Conservation (phyloP, 1,140 invertebrate species). For the Drosophila prosaltans region DNA sequence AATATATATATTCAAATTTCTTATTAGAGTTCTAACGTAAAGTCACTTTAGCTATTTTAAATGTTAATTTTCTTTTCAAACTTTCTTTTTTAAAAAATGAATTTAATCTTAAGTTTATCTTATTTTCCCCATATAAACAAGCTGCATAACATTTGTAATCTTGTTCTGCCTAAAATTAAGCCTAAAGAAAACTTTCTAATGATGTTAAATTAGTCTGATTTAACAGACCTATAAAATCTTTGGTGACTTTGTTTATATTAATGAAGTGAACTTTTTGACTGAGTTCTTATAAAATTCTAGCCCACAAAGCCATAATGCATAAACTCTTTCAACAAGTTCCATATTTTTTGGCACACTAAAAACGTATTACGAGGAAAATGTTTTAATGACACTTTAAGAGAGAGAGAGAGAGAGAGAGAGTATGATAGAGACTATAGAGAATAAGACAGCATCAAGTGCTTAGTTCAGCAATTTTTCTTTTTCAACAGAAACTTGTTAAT, state of each 20-base stretch:
- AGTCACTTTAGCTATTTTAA: no score
- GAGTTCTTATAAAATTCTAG: neutral
- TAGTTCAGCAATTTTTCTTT: slow-evolving; percentile 9
- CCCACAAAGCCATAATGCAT: neutral
- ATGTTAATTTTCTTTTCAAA: no score
- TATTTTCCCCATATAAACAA: no score
- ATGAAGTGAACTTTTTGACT: neutral
- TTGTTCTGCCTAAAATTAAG: neutral
- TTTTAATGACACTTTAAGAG: neutral
- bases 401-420: neutral
- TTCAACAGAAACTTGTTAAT: slow-evolving; percentile 46
- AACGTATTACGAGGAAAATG: neutral
- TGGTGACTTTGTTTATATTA: neutral
- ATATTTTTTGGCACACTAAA: neutral
- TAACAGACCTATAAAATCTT: neutral
- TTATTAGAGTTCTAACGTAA: no score
- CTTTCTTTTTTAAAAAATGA: no score
- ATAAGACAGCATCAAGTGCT: neutral
- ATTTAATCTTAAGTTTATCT: no score
- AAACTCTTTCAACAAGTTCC: neutral
- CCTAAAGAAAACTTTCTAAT: neutral
- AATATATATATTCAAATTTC: no score
- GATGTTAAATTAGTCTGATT: neutral
- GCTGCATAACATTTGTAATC: no score
- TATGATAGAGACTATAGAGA: no score